Evolutionary conservation across 2,797 vertebrate species (phyloP), one percentile per base, ranked within the genome.

Genomic region (Rhinogobio ventralis): DNA sequence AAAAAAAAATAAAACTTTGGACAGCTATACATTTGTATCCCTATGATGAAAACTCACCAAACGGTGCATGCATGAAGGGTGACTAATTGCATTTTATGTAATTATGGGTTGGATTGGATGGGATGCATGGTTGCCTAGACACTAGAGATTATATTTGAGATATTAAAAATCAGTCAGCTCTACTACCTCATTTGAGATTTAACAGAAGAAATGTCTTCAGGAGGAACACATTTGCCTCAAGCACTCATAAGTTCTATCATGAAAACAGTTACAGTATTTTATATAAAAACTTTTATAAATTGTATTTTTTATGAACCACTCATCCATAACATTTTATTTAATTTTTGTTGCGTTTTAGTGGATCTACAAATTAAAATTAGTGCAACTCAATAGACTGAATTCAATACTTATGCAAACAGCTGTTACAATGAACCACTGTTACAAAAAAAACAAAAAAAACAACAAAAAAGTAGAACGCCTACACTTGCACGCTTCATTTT

Each of bases 151-250:
- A 33, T 7, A 20, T 53, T 30, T 74, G 5, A 76, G 51, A 57
- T 76, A 57, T 55, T 39, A 76, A 76, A 75, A 76, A 76, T 76
- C 30, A 33, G 3, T 57, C 71, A 49, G 28, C 25, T 53, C 20
- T 57, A 19, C 73, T 33, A 8, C 28, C 51, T 76, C 33, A 5
- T 57, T 42, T n/a, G 51, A 73, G 72, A 74, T 74, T 74, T 53
- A 46, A n/a, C 20, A 51, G 28, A 55, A 55, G 6, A 28, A 20
- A 57, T 10, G 23, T 57, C 36, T 30, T 76, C 20, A 55, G 36
- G 33, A 76, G 7, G 51, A 36, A 57, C 7, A 25, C n/a, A 39
- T 39, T 57, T n/a, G 73, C 73, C 73, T 75, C 6, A 75, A 75
- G 74, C 13, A 23, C 74, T n/a, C 30, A 39, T n/a, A 53, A 20